Evolutionary conservation across 1,140 invertebrate genomes (phyloP).

Genomic region (Ceratina japonica): DNA sequence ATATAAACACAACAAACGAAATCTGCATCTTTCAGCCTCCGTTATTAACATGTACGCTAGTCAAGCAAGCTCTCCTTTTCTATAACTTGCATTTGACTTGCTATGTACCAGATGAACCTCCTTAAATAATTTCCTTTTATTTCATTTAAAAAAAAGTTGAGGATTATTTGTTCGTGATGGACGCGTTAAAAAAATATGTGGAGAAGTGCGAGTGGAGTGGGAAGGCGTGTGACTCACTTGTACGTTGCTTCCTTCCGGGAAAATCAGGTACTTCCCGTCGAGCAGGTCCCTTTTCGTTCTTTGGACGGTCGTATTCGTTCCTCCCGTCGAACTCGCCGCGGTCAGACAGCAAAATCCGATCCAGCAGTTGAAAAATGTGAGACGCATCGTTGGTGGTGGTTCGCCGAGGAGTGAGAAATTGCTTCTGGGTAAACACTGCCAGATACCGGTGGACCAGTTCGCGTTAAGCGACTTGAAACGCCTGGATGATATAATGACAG

Average conservation of each 20-base stretch:
- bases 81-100: too few species aligned
- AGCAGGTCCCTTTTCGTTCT: constrained; percentile 61
- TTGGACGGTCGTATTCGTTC: constrained; percentile 29
- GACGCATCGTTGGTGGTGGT: constrained; percentile 12
- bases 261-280: constrained; percentile 71
- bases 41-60: too few species aligned
- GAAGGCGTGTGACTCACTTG: constrained; percentile 66
- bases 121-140: too few species aligned
- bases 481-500: constrained; percentile 9
- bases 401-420: constrained; percentile 6
- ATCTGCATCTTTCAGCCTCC: too few species aligned
- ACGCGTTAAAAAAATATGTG: too few species aligned
- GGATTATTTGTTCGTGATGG: too few species aligned
- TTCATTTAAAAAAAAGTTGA: too few species aligned
- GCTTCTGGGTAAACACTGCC: background rate
- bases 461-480: constrained; percentile 28
- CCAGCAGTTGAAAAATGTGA: background rate
- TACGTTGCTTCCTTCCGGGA: constrained; percentile 78
- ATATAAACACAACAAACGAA: too few species aligned
- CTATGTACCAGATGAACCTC: too few species aligned
- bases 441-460: background rate
- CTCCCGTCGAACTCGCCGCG: background rate
- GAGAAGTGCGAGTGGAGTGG: background rate
- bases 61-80: too few species aligned
- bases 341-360: background rate